Conservation (phyloP, 2,888 invertebrate genomes). For the Cataglyphis altisquamis region DNA sequence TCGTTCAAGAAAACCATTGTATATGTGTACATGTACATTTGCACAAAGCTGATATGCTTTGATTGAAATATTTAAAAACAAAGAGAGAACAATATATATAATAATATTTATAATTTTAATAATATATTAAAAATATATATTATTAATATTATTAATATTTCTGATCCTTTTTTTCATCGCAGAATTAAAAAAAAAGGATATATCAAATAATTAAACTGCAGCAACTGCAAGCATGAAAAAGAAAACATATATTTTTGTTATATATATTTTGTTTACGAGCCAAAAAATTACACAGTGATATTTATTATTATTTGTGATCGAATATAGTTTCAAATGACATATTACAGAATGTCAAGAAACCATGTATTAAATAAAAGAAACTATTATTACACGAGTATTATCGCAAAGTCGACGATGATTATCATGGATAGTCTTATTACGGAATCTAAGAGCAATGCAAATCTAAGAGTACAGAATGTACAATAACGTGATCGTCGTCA, state of each 20-base stretch:
- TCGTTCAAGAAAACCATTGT: slow-evolving; percentile 34
- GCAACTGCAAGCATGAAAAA: neutral
- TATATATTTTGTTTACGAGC: neutral
- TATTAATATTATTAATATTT: neutral
- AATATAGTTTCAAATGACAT: neutral
- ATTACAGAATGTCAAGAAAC: neutral
- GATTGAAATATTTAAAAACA: slow-evolving; percentile 16
- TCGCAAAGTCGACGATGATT: slow-evolving; percentile 1
- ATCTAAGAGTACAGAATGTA: slow-evolving; percentile 3
- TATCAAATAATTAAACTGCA: slow-evolving; percentile 8
- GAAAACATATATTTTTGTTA: neutral
- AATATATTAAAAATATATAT: too few species aligned
- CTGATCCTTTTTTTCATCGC: neutral
- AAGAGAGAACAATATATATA: neutral
- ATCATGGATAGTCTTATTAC: neutral
- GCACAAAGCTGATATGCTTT: neutral
- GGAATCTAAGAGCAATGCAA: neutral
- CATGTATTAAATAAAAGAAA: neutral
- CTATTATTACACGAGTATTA: slow-evolving; percentile 8
- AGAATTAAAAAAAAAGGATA: neutral
- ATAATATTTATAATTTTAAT: too few species aligned
- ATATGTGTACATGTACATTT: neutral
- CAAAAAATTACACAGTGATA: neutral
- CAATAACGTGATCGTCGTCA: neutral
- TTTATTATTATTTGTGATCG: slow-evolving; percentile 17